Evolutionary conservation across 2,113 vertebrate species (phyloP), one percentile per base, ranked within the genome.

Genomic region (Cololabis saira): DNA sequence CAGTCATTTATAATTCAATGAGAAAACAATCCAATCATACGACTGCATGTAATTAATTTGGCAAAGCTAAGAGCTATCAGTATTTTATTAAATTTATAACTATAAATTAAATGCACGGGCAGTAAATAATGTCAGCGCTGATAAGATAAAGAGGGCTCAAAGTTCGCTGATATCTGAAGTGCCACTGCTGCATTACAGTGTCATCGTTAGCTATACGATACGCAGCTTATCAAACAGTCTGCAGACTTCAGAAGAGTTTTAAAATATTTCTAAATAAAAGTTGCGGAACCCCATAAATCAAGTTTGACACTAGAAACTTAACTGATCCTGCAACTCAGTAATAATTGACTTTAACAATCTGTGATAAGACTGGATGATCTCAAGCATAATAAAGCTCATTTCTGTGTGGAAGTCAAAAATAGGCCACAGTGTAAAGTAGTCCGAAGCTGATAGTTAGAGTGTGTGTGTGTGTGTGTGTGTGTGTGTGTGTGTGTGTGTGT

Each of bases 401-500:
- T 50, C 9, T 52, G 16, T 56, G 55, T 12, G 33, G 69, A 10
- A 44, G 43, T 43, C 2, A 13, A 66, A 67, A 52, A 55, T 33
- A 61, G n/a, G 10, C 53, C 63, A 18, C 47, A 63, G 76, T 82
- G 81, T 79, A 71, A 82, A 81, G 71, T 64, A 42, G 72, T 0
- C 13, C 11, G 15, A 21, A 56, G 65, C 50, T 79, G 69, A 75
- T 74, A 81, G 77, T 77, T 73, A 72, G 61, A 76, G 6, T 9
- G 33, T 11, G 33, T 9, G 33, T 37, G 33, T 37, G 33, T 9
- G 6, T 37, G 33, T 37, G 33, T 37, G 6, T 9, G 33, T 11
- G 33, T 9, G 33, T 37, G 33, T 37, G 33, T 9, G 6, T 37
- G 33, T 37, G 33, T 37, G 6, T 9, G 33, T 11, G 33, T 9